Conservation (phyloP, 2,888 invertebrate genomes). For the Omphaloscelis lunosa region DNA sequence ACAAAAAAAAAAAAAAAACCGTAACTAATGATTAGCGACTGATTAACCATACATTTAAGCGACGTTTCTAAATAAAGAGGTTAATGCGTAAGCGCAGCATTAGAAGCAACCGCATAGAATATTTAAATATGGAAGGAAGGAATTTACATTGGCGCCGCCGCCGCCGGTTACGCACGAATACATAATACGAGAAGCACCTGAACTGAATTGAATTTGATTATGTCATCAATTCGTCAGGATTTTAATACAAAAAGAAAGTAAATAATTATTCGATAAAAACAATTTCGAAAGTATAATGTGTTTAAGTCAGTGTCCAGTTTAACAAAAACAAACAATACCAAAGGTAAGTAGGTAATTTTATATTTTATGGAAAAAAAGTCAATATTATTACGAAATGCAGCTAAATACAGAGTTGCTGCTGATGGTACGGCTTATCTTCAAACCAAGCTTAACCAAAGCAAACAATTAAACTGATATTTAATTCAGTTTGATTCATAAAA, state of each 20-base stretch:
- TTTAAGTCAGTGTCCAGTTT: neutral
- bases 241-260: constrained; percentile 3
- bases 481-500: too few species aligned
- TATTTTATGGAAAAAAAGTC: neutral
- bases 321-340: neutral
- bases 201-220: neutral
- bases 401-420: neutral
- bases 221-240: neutral
- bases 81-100: constrained; percentile 20
- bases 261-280: neutral
- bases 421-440: too few species aligned
- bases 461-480: too few species aligned
- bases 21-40: neutral
- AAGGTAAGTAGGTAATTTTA: neutral
- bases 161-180: constrained; percentile 2
- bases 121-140: constrained; percentile 18
- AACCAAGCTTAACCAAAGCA: too few species aligned
- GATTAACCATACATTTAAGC: neutral
- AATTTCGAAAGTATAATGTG: neutral
- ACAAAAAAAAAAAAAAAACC: too few species aligned
- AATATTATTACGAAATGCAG: neutral
- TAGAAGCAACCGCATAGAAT: constrained; percentile 22
- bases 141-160: constrained; percentile 16
- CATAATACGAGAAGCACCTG: neutral
- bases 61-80: neutral